A percentile compares a stretch with the other conserved stretches of the same genome.
These are phyloP conservation scores for Serilophus lunatus DNA, from an alignment of 2,113 vertebrate genomes.

Conservation along the genomic window DNA sequence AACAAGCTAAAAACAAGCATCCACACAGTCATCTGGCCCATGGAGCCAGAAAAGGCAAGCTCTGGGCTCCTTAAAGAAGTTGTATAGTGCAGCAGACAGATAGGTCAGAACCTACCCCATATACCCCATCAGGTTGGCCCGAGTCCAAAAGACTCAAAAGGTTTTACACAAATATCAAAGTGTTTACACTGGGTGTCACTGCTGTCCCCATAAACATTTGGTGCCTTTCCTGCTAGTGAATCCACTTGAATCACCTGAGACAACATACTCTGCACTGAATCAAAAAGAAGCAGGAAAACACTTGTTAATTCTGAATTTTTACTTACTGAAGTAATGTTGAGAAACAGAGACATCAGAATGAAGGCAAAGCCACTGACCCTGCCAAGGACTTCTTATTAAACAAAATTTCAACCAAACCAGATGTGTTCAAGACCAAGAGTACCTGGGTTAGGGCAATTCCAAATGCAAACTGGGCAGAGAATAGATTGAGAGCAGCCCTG, in stretches of 20 bases:
- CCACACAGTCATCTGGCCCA: background rate
- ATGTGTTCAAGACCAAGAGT: background rate
- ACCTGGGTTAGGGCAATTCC: background rate
- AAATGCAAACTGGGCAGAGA: background rate
- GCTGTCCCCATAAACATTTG: background rate
- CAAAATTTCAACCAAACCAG: background rate
- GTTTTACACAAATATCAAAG: background rate
- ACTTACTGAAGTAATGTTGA: background rate
- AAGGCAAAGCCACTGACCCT: background rate
- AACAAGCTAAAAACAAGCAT: background rate
- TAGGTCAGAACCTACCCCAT: background rate
- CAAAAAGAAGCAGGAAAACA: background rate
- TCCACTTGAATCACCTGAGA: background rate
- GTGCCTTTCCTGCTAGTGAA: background rate
- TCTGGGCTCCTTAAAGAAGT: background rate
- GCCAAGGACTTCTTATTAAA: background rate
- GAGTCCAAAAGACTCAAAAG: background rate
- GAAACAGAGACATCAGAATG: fast-evolving
- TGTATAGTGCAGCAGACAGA: background rate
- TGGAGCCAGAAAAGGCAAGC: background rate
- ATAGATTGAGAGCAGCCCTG: background rate
- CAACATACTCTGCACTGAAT: background rate
- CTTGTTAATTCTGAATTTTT: background rate
- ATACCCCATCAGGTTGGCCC: background rate
- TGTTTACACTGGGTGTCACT: background rate